Evolutionary conservation across 1,140 invertebrate genomes (phyloP).

Genomic region (Heliconius eleuchia): DNA sequence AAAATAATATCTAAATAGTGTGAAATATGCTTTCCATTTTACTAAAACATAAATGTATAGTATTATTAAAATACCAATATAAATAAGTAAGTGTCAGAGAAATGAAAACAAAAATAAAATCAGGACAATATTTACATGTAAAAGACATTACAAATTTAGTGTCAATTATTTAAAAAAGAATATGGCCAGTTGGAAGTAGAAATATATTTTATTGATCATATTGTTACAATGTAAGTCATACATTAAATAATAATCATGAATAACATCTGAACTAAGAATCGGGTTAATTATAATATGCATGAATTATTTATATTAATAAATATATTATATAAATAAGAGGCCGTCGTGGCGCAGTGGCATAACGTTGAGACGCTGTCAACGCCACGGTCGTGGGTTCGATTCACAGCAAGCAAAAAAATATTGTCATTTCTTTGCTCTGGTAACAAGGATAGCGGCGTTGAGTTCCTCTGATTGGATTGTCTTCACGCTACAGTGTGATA

Average conservation of each 20-base stretch:
- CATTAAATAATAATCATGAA: neutral
- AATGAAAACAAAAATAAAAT: neutral
- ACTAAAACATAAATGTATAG: no score
- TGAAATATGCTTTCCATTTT: neutral
- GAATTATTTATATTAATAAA: neutral
- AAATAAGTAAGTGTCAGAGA: neutral
- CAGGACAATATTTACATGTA: neutral
- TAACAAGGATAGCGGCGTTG: no score
- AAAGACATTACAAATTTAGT: neutral
- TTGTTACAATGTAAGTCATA: neutral
- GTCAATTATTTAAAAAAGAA: constrained; percentile 5
- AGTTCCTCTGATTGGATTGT: no score
- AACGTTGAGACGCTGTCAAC: no score
- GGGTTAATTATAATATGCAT: neutral
- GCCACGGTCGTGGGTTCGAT: neutral
- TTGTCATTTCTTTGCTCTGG: no score
- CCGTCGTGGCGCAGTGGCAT: no score
- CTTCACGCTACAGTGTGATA: no score
- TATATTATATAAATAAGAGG: neutral
- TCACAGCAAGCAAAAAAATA: no score
- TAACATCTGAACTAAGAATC: neutral
- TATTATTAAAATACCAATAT: neutral
- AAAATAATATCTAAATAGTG: neutral
- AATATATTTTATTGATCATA: neutral
- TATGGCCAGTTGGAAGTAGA: neutral